Conservation (phyloP, 2,888 invertebrate genomes). For the Volucella bombylans region DNA sequence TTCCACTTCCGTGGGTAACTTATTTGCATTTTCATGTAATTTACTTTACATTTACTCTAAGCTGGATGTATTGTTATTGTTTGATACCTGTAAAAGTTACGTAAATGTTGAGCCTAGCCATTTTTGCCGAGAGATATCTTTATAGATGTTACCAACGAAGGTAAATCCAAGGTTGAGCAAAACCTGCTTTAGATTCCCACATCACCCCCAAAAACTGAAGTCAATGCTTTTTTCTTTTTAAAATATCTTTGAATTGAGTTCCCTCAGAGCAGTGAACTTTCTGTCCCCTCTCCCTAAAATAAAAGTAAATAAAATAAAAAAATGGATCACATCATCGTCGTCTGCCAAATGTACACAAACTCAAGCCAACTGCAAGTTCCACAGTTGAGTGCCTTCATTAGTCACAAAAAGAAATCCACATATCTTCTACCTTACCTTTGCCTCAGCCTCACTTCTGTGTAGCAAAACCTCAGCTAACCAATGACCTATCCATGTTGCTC, state of each 20-base stretch:
- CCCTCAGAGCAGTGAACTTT: constrained; percentile 26
- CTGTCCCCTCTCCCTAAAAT: neutral
- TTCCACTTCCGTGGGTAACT: too few relatives aligned
- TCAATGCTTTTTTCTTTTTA: too few relatives aligned
- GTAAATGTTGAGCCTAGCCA: too few relatives aligned
- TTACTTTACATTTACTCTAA: too few relatives aligned
- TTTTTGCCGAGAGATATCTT: too few relatives aligned
- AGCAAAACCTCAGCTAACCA: constrained; percentile 31
- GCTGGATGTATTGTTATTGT: too few relatives aligned
- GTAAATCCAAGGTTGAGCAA: too few relatives aligned
- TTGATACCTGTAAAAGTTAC: too few relatives aligned
- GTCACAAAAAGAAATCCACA: constrained; percentile 50
- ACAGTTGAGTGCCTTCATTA: constrained; percentile 56
- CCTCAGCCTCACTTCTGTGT: neutral
- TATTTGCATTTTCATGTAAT: too few relatives aligned
- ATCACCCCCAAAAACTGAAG: too few relatives aligned
- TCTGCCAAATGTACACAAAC: constrained; percentile 39
- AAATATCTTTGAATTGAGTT: neutral
- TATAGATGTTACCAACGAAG: too few relatives aligned
- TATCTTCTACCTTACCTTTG: neutral
- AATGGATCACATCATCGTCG: constrained; percentile 39
- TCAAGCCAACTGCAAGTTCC: constrained; percentile 22
- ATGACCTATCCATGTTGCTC: constrained; percentile 31
- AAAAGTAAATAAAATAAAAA: constrained; percentile 1
- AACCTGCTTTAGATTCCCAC: too few relatives aligned